Percentiles rank a stretch among this genome's conserved stretches.
These are phyloP conservation scores for Delia radicum DNA, from an alignment of 1,140 invertebrate genomes.

Conservation along the genomic window DNA sequence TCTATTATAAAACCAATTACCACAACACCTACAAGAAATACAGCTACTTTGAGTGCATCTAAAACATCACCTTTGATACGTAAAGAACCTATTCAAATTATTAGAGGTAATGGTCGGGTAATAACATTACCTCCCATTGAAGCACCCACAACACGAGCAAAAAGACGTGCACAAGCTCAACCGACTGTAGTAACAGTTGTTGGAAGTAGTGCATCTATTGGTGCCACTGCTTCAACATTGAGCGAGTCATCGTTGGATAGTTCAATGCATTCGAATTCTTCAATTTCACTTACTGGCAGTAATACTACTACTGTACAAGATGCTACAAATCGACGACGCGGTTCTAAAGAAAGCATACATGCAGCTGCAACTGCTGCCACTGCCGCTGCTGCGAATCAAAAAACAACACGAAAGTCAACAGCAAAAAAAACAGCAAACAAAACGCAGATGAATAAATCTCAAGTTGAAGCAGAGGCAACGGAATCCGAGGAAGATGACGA, in stretches of 20 bases:
- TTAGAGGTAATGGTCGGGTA: conserved; percentile 68
- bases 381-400: background rate
- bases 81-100: conserved; percentile 67
- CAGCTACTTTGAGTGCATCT: background rate
- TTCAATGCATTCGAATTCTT: conserved; percentile 25
- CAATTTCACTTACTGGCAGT: conserved; percentile 29
- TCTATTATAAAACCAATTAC: background rate
- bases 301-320: background rate
- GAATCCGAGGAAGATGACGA: conserved; percentile 75
- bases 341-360: conserved; percentile 20
- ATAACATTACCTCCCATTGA: conserved; percentile 77
- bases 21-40: background rate
- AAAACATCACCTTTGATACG: conserved; percentile 32
- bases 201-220: background rate
- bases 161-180: conserved; percentile 46
- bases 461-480: conserved; percentile 64
- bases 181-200: background rate
- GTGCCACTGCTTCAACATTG: background rate
- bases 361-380: background rate
- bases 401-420: background rate
- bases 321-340: conserved; percentile 9
- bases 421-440: conserved; percentile 1
- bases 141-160: conserved; percentile 68
- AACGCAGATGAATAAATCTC: conserved; percentile 25
- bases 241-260: conserved; percentile 25